phyloP scores from a whole-genome alignment of 1,140 invertebrate genomes.

The Aphaenogaster floridana region DNA sequence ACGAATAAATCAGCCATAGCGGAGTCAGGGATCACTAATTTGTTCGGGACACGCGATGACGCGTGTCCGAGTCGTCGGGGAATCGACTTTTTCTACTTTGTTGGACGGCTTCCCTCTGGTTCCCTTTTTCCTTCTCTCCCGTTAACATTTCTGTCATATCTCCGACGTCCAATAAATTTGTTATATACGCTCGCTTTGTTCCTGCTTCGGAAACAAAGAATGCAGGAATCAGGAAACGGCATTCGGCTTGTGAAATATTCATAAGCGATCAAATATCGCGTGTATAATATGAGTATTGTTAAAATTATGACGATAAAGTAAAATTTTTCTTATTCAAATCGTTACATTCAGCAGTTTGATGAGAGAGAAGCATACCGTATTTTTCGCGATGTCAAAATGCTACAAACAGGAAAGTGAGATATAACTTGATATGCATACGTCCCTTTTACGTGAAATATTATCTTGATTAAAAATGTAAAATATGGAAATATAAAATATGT shows the following conservation, averaged over 20 bases:
- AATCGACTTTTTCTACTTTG: constrained; percentile 58
- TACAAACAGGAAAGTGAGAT: not conserved
- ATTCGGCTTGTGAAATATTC: constrained; percentile 30
- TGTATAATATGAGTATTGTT: not conserved
- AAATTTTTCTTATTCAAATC: not conserved
- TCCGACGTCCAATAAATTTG: constrained; percentile 45
- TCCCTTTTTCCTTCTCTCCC: not conserved
- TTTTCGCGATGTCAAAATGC: not conserved
- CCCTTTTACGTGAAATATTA: constrained; percentile 23
- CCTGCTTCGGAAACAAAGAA: not conserved
- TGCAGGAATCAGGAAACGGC: not conserved
- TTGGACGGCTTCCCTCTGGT: constrained; percentile 31
- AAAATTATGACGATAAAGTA: not conserved
- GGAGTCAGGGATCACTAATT: constrained; percentile 65
- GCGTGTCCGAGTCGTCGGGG: constrained; percentile 56
- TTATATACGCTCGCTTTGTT: not conserved
- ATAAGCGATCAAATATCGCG: not conserved
- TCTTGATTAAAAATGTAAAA: constrained; percentile 46
- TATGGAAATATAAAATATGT: constrained; percentile 37
- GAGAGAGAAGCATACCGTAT: not conserved
- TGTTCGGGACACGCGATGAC: constrained; percentile 62
- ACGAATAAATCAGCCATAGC: constrained; percentile 49
- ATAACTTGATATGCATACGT: not conserved
- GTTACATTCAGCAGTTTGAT: not conserved
- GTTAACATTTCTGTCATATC: constrained; percentile 5